phyloP scores from a whole-genome alignment of 2,797 vertebrate species.

The Cygnus olor region DNA sequence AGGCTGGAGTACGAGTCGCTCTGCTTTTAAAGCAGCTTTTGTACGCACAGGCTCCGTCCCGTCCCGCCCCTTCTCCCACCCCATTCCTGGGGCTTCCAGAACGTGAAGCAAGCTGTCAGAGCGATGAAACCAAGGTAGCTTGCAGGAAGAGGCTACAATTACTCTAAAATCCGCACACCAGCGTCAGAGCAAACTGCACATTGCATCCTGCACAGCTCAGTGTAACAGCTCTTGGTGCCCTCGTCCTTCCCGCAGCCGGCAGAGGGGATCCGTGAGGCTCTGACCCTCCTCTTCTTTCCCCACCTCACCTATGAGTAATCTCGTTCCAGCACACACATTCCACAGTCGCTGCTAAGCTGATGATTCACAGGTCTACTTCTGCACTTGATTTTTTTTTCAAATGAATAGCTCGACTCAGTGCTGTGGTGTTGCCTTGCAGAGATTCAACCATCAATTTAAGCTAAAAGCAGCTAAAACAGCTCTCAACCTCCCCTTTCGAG shows the following conservation, averaged over 20 bases:
- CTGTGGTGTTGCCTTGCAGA: neutral
- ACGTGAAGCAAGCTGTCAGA: neutral
- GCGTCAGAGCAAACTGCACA: neutral
- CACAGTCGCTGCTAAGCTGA: neutral
- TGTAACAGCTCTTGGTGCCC: neutral
- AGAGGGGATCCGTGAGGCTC: neutral
- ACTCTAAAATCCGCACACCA: neutral
- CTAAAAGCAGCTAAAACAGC: neutral
- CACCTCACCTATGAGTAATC: neutral
- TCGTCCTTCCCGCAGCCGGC: neutral
- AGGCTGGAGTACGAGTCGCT: neutral
- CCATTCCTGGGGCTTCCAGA: neutral
- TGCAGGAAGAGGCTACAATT: neutral
- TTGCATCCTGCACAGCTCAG: neutral
- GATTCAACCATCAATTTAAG: neutral
- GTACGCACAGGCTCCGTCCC: neutral
- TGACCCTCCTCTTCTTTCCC: neutral
- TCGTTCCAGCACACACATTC: neutral
- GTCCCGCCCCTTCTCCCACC: conserved; percentile 31
- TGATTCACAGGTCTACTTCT: conserved; percentile 36
- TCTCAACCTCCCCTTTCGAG: neutral
- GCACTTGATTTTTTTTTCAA: neutral
- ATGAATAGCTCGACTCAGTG: neutral
- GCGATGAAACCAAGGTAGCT: neutral
- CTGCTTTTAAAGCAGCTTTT: conserved; percentile 2